Evolutionary conservation across 2,797 vertebrate species (phyloP), one percentile per base, ranked within the genome.

Genomic region (Sphenopsis melanotis): DNA sequence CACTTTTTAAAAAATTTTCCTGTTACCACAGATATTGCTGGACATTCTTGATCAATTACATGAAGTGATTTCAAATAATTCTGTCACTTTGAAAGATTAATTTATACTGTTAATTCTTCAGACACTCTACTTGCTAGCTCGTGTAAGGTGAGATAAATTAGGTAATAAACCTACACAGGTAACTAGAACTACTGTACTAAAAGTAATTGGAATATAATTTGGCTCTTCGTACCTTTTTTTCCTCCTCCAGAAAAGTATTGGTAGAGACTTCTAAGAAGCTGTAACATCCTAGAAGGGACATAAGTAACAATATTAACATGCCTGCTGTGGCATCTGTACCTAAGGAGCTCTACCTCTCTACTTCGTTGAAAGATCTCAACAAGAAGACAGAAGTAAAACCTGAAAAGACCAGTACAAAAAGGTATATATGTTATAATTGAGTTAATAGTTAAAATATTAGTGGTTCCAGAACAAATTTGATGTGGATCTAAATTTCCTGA

Each of bases 301-400:
- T 78, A 89, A 93, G 56, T 90, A 84, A 94, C 92, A 63, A 72
- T 39, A 75, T 92, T 97, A 98, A 94, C 97, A 99, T 99, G 99
- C 99, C 99, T 97, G 98, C 98, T 24, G 98, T 99, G 77, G 98
- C 99, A 71, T 98, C 98, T 15, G 98, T 98, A 91, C 98, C 98
- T 96, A 99, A 99, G 97, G 99, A 99, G 80, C 98, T 99, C 13
- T 99, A 99, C 93, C 98, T 99, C 92, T 99, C 98, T 94, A 98
- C 99, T 44, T 99, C 99, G 72, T 91, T 99, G 94, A 98, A 99
- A 83, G 99, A 99, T 56, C 99, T 99, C 88, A 99, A 99, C 89
- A 99, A 99, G 97, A 99, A 99, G 96, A 99, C 99, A 89, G 99
- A 99, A 97, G 96, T 99, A 46, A 99, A 99, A 96, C 97, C 98